Evolutionary conservation across 2,797 vertebrate species (phyloP), one percentile per base, ranked within the genome.

Genomic region (Gambusia yucatana): DNA sequence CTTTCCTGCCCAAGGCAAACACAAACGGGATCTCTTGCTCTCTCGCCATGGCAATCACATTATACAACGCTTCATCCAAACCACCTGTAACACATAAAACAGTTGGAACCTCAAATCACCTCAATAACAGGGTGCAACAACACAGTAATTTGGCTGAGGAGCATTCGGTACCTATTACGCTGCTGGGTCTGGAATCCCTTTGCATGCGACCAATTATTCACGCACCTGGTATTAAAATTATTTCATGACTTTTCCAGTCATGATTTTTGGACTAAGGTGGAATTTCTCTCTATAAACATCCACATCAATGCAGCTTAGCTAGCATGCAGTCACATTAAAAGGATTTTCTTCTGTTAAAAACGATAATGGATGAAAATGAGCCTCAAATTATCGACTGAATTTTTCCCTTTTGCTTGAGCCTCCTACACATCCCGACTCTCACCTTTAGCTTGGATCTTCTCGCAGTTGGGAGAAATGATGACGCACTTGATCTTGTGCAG

Each of bases 401-500:
- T 48, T 69, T 44, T n/a, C 33, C 8, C 28, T 36, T 47, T 47
- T 20, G 55, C 43, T 43, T 55, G 30, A 73, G 52, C 39, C 22
- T 41, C 4, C 13, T 1, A 67, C 39, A 33, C 11, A 17, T 36
- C 9, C 10, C 6, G 28, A 50, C 6, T 50, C 16, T 82, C 77
- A 98, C 98, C 98, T 97, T 99, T 99, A 72, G 98, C 97, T 85
- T 99, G 98, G 86, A 99, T 99, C 95, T 99, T 99, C 93, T 99
- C 98, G 39, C 98, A 99, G 95, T 99, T 99, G 72, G 98, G 98
- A 65, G 98, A 99, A 92, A 99, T 99, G 89, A 99, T 97, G 10
- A 99, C 98, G 84, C 98, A 99, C 76, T 98, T 99, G 78, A 99
- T 99, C 94, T 99, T 99, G 79, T 96, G 96, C 39, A 99, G 86